A percentile compares a stretch with the other conserved stretches of the same genome.
These are phyloP conservation scores for Dorcus parallelipipedus DNA, from an alignment of 2,888 invertebrate species.

Conservation along the genomic window DNA sequence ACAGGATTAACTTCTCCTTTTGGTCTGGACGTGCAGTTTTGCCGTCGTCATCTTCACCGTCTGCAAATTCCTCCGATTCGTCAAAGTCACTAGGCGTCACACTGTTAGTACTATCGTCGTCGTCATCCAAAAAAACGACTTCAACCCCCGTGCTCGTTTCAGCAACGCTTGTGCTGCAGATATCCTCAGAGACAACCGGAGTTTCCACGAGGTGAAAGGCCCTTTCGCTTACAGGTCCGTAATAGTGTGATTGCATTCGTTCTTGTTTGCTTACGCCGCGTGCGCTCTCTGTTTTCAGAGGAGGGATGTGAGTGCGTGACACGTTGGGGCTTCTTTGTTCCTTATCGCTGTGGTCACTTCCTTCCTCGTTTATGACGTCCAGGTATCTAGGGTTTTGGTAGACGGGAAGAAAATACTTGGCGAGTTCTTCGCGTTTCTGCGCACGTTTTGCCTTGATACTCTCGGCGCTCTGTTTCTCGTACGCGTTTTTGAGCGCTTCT, in stretches of 20 bases:
- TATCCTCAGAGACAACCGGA: conserved; percentile 49
- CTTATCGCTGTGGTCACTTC: conserved; percentile 61
- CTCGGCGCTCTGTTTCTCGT: conserved; percentile 30
- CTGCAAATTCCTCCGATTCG: conserved; percentile 52
- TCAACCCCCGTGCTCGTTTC: conserved; percentile 54
- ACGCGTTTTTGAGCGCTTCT: conserved; percentile 31
- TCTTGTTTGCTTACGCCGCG: background rate
- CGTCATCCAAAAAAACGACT: conserved; percentile 64
- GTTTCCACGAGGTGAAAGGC: conserved; percentile 21
- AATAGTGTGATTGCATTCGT: conserved; percentile 7
- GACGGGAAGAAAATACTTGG: conserved; percentile 57
- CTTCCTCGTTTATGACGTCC: conserved; percentile 77
- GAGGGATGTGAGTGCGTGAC: too few species aligned
- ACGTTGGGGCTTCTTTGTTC: conserved; percentile 30
- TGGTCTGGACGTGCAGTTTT: background rate
- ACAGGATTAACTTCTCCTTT: conserved; percentile 18
- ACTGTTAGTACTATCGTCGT: conserved; percentile 1
- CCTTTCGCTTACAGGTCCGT: conserved; percentile 23
- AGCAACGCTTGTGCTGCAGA: conserved; percentile 49
- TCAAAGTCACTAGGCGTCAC: conserved; percentile 1
- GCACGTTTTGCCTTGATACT: conserved; percentile 48
- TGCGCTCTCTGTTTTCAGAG: background rate
- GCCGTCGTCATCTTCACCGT: conserved; percentile 43
- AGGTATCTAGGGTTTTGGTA: conserved; percentile 63
- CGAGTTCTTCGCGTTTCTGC: conserved; percentile 55